A percentile compares a stretch with the other conserved stretches of the same genome.
Conservation (phyloP, 35 echinoderm and acorn worm species). For the Eucidaris tribuloides region DNA sequence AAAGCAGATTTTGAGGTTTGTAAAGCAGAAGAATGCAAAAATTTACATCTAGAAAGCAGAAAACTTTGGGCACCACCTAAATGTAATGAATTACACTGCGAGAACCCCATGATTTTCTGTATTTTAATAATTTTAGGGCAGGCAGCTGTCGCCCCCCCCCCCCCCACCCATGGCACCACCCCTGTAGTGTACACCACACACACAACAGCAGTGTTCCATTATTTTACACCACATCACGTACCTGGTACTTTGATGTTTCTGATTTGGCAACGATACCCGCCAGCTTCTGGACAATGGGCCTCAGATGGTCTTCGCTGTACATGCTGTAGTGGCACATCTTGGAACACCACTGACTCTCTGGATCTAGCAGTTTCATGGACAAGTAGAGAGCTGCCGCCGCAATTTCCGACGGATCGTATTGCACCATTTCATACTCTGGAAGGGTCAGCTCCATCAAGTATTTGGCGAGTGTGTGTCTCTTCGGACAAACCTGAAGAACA, state of each 20-base stretch:
- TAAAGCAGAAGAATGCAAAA: too few species aligned
- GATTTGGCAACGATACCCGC: constrained; percentile 42
- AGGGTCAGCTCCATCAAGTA: constrained; percentile 95
- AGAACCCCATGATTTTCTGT: too few species aligned
- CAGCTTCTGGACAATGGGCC: constrained; percentile 75
- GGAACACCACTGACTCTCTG: constrained; percentile 48
- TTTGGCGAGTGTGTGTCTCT: constrained; percentile 92
- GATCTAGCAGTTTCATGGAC: constrained; percentile 64
- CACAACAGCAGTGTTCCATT: too few species aligned
- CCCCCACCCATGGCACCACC: too few species aligned
- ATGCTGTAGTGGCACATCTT: constrained; percentile 73
- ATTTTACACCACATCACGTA: too few species aligned
- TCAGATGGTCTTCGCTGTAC: constrained; percentile 64
- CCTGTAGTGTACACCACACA: too few species aligned
- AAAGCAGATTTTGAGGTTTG: too few species aligned
- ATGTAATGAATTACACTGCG: too few species aligned
- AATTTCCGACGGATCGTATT: constrained; percentile 93
- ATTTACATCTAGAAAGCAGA: too few species aligned
- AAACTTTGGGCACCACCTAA: too few species aligned
- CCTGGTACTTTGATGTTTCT: constrained; percentile 80
- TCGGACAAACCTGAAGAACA: constrained; percentile 59
- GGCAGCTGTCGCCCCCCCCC: too few species aligned
- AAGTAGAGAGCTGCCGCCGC: constrained; percentile 89
- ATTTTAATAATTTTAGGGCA: too few species aligned
- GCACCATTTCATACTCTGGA: constrained; percentile 87